Conservation (phyloP, 1,140 invertebrate species). For the Sycobia sp. region DNA sequence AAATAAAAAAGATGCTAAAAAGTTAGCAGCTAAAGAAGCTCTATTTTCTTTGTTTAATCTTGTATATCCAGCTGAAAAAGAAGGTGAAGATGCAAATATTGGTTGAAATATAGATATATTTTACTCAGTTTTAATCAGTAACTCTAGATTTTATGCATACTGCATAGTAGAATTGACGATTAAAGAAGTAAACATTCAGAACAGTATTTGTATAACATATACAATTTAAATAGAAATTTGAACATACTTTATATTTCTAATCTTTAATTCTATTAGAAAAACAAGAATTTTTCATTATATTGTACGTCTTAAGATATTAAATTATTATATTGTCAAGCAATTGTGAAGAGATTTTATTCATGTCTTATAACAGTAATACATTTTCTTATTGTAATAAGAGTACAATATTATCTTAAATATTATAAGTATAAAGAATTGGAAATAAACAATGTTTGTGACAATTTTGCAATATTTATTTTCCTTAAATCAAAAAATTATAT, state of each 20-base stretch:
- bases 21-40: constrained; percentile 61
- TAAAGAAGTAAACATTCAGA: constrained; percentile 6
- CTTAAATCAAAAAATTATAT: too few species aligned
- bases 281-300: too few species aligned
- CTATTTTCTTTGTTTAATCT: constrained; percentile 51
- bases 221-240: constrained; percentile 15
- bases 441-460: constrained; percentile 16
- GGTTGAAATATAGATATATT: constrained; percentile 27
- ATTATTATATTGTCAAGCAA: neutral
- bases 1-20: constrained; percentile 64
- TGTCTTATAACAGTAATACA: neutral
- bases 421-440: constrained; percentile 1
- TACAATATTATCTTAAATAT: constrained; percentile 9
- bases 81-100: constrained; percentile 37
- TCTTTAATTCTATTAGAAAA: constrained; percentile 3
- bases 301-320: too few species aligned
- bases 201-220: constrained; percentile 23
- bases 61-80: constrained; percentile 48
- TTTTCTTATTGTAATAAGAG: neutral
- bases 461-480: too few species aligned
- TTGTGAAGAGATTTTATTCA: constrained; percentile 2
- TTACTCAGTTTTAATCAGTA: constrained; percentile 22
- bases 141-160: constrained; percentile 37
- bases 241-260: constrained; percentile 27
- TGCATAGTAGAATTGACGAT: constrained; percentile 29